phyloP scores from a whole-genome alignment of 2,797 vertebrate genomes.

The Todus mexicanus region DNA sequence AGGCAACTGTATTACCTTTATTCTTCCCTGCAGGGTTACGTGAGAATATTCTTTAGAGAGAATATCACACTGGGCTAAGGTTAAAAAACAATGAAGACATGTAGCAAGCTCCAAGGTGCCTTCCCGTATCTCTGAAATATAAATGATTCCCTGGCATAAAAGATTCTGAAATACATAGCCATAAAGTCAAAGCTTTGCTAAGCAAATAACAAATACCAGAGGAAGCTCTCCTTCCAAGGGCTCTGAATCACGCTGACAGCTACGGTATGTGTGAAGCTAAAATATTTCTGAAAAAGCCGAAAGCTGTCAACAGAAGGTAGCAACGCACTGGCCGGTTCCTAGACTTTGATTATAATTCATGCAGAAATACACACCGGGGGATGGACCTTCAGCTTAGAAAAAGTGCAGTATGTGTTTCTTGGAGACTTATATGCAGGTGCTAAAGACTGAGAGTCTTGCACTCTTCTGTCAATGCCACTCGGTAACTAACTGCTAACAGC shows the following conservation, averaged over 20 bases:
- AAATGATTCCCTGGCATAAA: conserved; percentile 51
- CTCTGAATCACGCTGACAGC: conserved; percentile 56
- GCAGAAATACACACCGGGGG: not conserved
- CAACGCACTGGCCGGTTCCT: not conserved
- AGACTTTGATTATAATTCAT: conserved; percentile 2
- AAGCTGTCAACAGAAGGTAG: conserved; percentile 33
- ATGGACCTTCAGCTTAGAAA: not conserved
- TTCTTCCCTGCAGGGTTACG: conserved; percentile 19
- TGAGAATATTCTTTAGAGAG: conserved; percentile 42
- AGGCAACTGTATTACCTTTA: conserved; percentile 36
- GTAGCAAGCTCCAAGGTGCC: conserved; percentile 37
- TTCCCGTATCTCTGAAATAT: conserved; percentile 26
- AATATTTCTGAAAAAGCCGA: not conserved
- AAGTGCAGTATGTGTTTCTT: not conserved
- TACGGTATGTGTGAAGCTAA: not conserved
- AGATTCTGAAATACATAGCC: conserved; percentile 63
- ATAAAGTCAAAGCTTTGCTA: conserved; percentile 61
- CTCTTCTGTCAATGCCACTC: not conserved
- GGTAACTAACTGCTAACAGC: not conserved
- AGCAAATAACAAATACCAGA: conserved; percentile 68
- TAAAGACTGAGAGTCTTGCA: not conserved
- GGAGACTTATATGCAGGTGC: not conserved
- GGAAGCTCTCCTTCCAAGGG: conserved; percentile 39
- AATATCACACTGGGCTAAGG: conserved; percentile 30
- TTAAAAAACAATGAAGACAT: conserved; percentile 54